Base-by-base conservation (phyloP, 2,888 invertebrate species). In the Cremastinae sp. region DNA sequence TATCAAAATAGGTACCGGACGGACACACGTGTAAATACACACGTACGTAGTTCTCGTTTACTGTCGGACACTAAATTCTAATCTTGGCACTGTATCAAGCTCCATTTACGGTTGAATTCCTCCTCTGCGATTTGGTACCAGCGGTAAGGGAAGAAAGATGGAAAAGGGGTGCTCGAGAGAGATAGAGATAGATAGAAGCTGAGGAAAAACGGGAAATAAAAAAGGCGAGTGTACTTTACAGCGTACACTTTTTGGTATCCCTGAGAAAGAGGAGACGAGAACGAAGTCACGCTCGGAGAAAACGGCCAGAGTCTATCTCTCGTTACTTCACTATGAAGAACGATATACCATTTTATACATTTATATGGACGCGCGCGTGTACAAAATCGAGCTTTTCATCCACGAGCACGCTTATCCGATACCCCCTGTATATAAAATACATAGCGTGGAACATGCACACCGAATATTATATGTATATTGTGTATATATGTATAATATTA, bases 41-140 rank as follows among this genome's bases (percentile, higher is more conserved):
- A n/a, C 14, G 10, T 49, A 10, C n/a, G n/a, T 16, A n/a, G 41
- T 62, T 75, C 64, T 41, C 53, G 35, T 59, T 74, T 55, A 45
- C 69, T 56, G 55, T 53, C 41, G 41, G 59, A 65, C 70, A 76
- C 72, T 78, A 79, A 76, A 76, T 78, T 78, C 75, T 78, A 74
- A 78, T 79, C 78, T 79, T 76, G 75, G 72, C 68, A 79, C 77
- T 66, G 73, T 56, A 75, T 74, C 79, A 74, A 72, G 68, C 51
- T 77, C 73, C 78, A 79, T 74, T 80, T 78, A 70, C 74, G 53
- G 69, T 49, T 68, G 70, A 78, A 69, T 69, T 59, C 49, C 49
- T 69, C 35, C 64, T 72, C 75, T 43, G 80, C 69, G 74, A 75
- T 73, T 75, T 65, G 56, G 53, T 49, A 20, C 55, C 45, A 53